Evolutionary conservation across 2,113 vertebrate genomes (phyloP).

Genomic region (Gnathonemus longibarbis): DNA sequence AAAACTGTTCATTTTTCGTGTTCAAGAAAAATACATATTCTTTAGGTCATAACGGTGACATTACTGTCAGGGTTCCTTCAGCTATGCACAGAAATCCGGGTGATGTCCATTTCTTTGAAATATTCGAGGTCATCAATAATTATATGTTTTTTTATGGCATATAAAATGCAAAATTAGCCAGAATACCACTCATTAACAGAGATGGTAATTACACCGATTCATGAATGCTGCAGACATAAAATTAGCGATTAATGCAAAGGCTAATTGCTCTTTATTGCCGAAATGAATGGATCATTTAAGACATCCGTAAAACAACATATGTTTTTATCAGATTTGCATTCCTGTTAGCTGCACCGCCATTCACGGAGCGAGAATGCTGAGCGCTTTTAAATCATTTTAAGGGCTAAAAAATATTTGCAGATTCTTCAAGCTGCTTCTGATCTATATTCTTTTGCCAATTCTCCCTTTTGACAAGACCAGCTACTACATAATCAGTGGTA

Average conservation of each 20-base stretch:
- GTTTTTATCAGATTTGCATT: conserved; percentile 14
- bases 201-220: conserved; percentile 15
- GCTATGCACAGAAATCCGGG: not conserved
- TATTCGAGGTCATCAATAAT: conserved; percentile 1
- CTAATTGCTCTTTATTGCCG: conserved; percentile 17
- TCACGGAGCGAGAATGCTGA: not conserved
- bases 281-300: conserved; percentile 20
- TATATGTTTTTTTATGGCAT: conserved; percentile 17
- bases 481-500: not conserved
- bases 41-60: not conserved
- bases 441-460: not conserved
- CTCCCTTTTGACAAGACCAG: not conserved
- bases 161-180: conserved; percentile 9
- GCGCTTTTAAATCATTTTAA: not conserved
- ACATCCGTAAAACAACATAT: conserved; percentile 22
- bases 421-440: not conserved
- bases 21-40: conserved; percentile 36
- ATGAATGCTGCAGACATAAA: conserved; percentile 13
- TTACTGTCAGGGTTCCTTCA: not conserved
- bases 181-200: conserved; percentile 10
- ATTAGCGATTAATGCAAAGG: conserved; percentile 13
- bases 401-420: not conserved
- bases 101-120: not conserved
- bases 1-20: conserved; percentile 29
- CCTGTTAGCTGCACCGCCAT: not conserved